These are phyloP conservation scores for Lophius americanus DNA, from an alignment of 2,797 vertebrate genomes.

Conservation along the genomic window DNA sequence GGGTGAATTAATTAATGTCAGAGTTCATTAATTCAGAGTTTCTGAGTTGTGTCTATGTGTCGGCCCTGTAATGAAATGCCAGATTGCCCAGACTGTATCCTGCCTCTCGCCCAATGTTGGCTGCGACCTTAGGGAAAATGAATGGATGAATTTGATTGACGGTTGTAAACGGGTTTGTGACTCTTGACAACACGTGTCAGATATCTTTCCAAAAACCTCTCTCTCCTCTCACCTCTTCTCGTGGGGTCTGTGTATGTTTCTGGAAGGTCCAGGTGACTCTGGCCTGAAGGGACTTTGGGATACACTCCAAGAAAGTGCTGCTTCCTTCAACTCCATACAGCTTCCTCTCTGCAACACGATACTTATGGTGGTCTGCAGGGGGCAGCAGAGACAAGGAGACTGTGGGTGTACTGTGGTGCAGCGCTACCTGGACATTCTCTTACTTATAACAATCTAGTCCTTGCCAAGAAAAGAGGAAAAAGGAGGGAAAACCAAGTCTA, in stretches of 20 bases:
- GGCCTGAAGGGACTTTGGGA: slow-evolving; percentile 93
- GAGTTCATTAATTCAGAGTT: too few relatives aligned
- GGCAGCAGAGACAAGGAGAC: slow-evolving; percentile 58
- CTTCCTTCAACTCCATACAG: slow-evolving; percentile 91
- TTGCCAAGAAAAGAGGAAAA: neutral
- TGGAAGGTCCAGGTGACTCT: slow-evolving; percentile 92
- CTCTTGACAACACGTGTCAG: neutral
- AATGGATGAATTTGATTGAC: too few relatives aligned
- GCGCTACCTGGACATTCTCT: neutral
- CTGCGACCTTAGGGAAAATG: too few relatives aligned
- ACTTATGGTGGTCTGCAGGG: slow-evolving; percentile 84
- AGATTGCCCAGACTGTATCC: too few relatives aligned
- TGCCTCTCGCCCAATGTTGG: too few relatives aligned
- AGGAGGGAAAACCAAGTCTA: neutral
- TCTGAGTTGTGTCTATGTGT: too few relatives aligned
- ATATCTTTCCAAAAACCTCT: neutral
- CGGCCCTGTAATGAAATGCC: too few relatives aligned
- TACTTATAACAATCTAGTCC: neutral
- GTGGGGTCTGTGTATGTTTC: slow-evolving; percentile 76
- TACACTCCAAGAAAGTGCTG: slow-evolving; percentile 94
- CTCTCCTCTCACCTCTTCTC: slow-evolving; percentile 83
- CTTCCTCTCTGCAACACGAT: slow-evolving; percentile 86
- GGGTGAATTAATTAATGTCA: too few relatives aligned
- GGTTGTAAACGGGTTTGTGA: neutral
- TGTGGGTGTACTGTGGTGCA: neutral